Evolutionary conservation across 2,888 invertebrate genomes (phyloP).

Genomic region (Oscheius sp.): DNA sequence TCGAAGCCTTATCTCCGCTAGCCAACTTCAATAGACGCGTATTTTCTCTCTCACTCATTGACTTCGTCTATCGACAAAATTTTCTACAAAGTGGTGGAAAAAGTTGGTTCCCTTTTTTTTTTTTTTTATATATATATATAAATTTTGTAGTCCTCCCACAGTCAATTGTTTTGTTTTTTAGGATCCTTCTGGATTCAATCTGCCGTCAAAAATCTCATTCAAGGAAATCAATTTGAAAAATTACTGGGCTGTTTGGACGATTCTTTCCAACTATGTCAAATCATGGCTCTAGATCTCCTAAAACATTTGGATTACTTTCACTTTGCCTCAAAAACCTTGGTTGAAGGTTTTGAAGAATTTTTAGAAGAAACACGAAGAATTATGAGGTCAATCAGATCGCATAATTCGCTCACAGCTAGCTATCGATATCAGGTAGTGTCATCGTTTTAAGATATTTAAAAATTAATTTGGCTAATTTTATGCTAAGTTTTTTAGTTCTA

Average conservation of each 20-base stretch:
- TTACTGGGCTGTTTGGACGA: constrained; percentile 47
- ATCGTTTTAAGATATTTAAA: neutral
- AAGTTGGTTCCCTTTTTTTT: too few species aligned
- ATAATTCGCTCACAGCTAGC: constrained; percentile 33
- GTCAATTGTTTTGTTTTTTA: neutral
- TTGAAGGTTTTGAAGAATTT: neutral
- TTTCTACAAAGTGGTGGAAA: constrained; percentile 35
- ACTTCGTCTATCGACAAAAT: constrained; percentile 36
- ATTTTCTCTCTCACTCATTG: constrained; percentile 45
- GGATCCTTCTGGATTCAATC: neutral
- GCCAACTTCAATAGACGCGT: constrained; percentile 49
- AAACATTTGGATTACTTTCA: neutral
- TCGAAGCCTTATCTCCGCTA: constrained; percentile 37
- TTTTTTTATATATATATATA: neutral
- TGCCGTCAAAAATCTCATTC: neutral
- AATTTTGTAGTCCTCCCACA: too few species aligned
- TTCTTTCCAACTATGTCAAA: constrained; percentile 46
- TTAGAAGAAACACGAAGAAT: neutral
- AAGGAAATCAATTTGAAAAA: neutral
- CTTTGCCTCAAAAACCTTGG: neutral
- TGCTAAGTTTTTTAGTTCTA: neutral
- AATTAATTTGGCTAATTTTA: neutral
- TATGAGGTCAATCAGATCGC: constrained; percentile 21
- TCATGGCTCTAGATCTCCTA: constrained; percentile 28
- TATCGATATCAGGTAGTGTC: constrained; percentile 33